Base-by-base conservation (phyloP, 2,888 invertebrate genomes). In the Brenthis daphne region DNA sequence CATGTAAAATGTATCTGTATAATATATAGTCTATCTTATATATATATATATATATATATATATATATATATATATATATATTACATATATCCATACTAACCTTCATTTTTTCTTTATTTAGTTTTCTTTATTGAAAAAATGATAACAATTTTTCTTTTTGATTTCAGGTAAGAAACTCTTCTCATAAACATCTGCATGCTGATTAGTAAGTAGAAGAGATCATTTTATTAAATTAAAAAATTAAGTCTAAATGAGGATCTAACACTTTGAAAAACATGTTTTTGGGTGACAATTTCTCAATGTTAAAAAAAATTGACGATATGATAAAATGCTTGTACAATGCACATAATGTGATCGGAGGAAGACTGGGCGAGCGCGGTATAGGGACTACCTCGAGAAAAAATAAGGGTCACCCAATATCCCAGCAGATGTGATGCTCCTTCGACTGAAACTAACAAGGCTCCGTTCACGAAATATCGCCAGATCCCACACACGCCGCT, bases 331-430 rank as follows among this genome's bases (percentile, higher is more conserved):
- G 11, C 20, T 6, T 55, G 6, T 14, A 13, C n/a, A 33, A 56
- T 14, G 6, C 37, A 29, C 43, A 24, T 60, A 81, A 83, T 37
- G 8, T 37, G 11, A 2, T 43, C 37, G 73, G 77, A 80, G 76
- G 83, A 84, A 86, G 57, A 77, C n/a, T 11, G 13, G 16, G 67
- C 33, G 11, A 61, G 67, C 76, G 55, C 20, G 24, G 61, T 74
- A 69, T 57, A 73, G 61, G 55, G 70, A 55, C 71, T 56, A 70
- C 57, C 67, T 67, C 79, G 78, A 82, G 77, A 80, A 82, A 84
- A 84, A 83, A 84, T 82, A 76, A 79, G 80, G 85, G 89, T 89
- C 88, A 90, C 83, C 85, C 84, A 84, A 90, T 88, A 90, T 83
- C 86, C 82, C 82, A 80, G 82, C 90, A 90, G 89, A 90, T 90